A percentile compares a stretch with the other conserved stretches of the same genome.
Evolutionary conservation across 2,888 invertebrate genomes (phyloP).

Genomic region (Drosophila recens): DNA sequence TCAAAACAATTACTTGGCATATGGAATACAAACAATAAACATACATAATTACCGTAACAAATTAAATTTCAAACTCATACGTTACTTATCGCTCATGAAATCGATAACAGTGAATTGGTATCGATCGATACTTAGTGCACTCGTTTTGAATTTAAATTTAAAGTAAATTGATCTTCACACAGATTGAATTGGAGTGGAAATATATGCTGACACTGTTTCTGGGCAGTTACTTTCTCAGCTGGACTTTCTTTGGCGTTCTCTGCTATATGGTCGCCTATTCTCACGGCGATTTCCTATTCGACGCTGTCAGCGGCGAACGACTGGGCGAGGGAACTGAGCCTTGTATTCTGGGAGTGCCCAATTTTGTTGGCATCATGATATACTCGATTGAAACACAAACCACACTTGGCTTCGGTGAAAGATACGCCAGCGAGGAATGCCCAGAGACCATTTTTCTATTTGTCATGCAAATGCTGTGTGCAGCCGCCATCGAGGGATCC

Average conservation of each 20-base stretch:
- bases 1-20: background rate
- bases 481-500: conserved; percentile 87
- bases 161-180: conserved; percentile 7
- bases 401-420: conserved; percentile 93
- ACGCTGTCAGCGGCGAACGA: conserved; percentile 85
- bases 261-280: conserved; percentile 92
- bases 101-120: conserved; percentile 16
- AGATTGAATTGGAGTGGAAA: conserved; percentile 92
- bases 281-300: conserved; percentile 91
- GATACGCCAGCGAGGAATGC: conserved; percentile 93
- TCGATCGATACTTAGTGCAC: background rate
- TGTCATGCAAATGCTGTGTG: conserved; percentile 92
- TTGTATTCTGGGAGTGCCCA: conserved; percentile 88
- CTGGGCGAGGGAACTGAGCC: conserved; percentile 85
- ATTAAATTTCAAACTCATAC: conserved; percentile 15
- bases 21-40: conserved; percentile 46
- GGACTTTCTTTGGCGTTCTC: conserved; percentile 91
- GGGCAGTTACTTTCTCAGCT: conserved; percentile 92
- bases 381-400: conserved; percentile 95
- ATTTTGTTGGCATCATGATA: conserved; percentile 89
- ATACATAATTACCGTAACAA: conserved; percentile 47
- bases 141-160: background rate
- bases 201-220: conserved; percentile 95
- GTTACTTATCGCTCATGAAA: conserved; percentile 2
- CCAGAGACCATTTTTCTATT: conserved; percentile 90